Percentiles rank a stretch among this genome's conserved stretches.
phyloP scores from a whole-genome alignment of 1,140 invertebrate genomes.

The Cherax quadricarinatus region DNA sequence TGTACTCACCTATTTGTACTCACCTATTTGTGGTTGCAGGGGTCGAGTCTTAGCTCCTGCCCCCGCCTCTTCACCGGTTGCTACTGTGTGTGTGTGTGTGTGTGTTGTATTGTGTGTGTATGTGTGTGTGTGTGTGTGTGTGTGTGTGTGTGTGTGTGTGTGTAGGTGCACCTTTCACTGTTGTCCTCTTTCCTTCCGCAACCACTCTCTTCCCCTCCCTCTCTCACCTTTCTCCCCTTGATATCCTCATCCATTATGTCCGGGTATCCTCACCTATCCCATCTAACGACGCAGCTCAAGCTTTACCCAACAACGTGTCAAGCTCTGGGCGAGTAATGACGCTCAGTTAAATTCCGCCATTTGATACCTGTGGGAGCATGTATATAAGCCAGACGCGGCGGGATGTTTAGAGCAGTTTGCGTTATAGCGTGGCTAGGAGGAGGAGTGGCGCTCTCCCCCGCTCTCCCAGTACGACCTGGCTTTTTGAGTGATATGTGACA shows the following conservation, averaged over 20 bases:
- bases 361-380: background rate
- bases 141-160: slow-evolving; percentile 16
- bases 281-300: too few species aligned
- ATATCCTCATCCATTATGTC: background rate
- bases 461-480: background rate
- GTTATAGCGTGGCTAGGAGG: background rate
- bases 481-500: too few species aligned
- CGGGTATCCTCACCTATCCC: background rate
- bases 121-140: slow-evolving; percentile 1
- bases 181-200: background rate
- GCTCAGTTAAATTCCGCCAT: slow-evolving; percentile 1
- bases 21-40: too few species aligned
- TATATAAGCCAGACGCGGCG: background rate
- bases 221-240: background rate
- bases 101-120: too few species aligned
- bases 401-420: background rate
- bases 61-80: too few species aligned
- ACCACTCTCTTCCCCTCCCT: background rate
- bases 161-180: background rate
- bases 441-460: background rate
- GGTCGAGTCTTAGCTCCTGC: too few species aligned
- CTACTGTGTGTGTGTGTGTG: background rate
- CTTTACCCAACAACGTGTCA: background rate
- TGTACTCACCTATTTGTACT: too few species aligned
- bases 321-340: background rate